Percentiles rank a stretch among this genome's conserved stretches.
phyloP scores from a whole-genome alignment of 2,888 invertebrate genomes.

The Clusia tigrina region DNA sequence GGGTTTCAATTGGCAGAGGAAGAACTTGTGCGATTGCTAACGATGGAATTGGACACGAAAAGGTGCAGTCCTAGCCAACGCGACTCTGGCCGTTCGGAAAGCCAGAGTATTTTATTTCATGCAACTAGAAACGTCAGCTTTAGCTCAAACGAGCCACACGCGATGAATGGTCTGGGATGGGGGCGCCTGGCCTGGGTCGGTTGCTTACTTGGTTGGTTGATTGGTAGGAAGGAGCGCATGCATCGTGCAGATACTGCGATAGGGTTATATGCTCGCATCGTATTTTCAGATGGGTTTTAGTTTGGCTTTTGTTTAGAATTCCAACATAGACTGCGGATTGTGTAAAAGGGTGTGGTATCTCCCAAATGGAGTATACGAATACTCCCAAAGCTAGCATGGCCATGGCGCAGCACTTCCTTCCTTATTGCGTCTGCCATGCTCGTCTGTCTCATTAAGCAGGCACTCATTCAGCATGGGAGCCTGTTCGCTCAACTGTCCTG shows the following conservation, averaged over 20 bases:
- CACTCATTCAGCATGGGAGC: background rate
- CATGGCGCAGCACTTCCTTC: slow-evolving; percentile 9
- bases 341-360: background rate
- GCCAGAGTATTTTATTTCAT: slow-evolving; percentile 10
- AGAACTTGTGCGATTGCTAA: too few relatives aligned
- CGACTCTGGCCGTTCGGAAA: background rate
- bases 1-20: too few relatives aligned
- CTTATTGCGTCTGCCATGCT: background rate
- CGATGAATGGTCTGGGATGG: background rate
- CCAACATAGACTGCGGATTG: background rate
- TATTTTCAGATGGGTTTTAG: slow-evolving; percentile 5
- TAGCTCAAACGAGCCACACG: slow-evolving; percentile 9
- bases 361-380: too few relatives aligned
- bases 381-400: too few relatives aligned
- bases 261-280: background rate
- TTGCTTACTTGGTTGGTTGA: too few relatives aligned
- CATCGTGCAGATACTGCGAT: background rate
- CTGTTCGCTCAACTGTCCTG: too few relatives aligned
- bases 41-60: background rate
- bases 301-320: slow-evolving; percentile 8
- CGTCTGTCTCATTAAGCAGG: background rate
- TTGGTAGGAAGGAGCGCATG: too few relatives aligned
- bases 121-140: slow-evolving; percentile 13
- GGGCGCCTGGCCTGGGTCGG: too few relatives aligned
- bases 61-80: background rate